Percentiles rank a stretch among this genome's conserved stretches.
These are phyloP conservation scores for Clusia tigrina DNA, from an alignment of 2,888 invertebrate species.

Conservation along the genomic window DNA sequence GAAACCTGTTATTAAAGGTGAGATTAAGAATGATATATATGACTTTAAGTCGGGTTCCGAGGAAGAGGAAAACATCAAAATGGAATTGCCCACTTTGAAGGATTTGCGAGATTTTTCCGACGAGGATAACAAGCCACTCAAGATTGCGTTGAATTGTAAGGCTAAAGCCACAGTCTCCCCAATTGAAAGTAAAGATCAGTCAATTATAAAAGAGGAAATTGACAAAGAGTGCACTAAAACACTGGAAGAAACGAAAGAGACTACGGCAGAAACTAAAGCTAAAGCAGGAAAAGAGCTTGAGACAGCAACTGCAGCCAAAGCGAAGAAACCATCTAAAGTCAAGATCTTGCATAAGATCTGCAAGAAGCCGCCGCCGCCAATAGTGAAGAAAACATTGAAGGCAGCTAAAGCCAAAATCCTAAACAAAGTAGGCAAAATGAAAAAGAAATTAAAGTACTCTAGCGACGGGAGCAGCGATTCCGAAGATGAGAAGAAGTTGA, in stretches of 20 bases:
- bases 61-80: slow-evolving; percentile 62
- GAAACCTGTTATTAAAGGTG: slow-evolving; percentile 9
- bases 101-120: slow-evolving; percentile 60
- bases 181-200: slow-evolving; percentile 15
- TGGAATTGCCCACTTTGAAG: slow-evolving; percentile 60
- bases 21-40: slow-evolving; percentile 53
- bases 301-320: slow-evolving; percentile 6
- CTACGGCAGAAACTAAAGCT: slow-evolving; percentile 24
- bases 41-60: slow-evolving; percentile 64
- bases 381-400: slow-evolving; percentile 33
- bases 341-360: slow-evolving; percentile 18
- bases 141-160: slow-evolving; percentile 32
- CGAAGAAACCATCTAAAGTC: slow-evolving; percentile 26
- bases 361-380: slow-evolving; percentile 27
- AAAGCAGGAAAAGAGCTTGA: neutral
- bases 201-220: slow-evolving; percentile 22
- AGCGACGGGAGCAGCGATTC: slow-evolving; percentile 50
- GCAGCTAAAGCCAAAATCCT: slow-evolving; percentile 25
- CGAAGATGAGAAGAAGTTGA: slow-evolving; percentile 59
- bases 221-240: neutral
- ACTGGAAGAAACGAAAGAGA: slow-evolving; percentile 8
- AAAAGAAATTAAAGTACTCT: slow-evolving; percentile 29
- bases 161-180: slow-evolving; percentile 1
- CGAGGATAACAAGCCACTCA: slow-evolving; percentile 58
- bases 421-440: slow-evolving; percentile 12